Evolutionary conservation across 2,888 invertebrate species (phyloP).

Genomic region (Muschampia staudingeri): DNA sequence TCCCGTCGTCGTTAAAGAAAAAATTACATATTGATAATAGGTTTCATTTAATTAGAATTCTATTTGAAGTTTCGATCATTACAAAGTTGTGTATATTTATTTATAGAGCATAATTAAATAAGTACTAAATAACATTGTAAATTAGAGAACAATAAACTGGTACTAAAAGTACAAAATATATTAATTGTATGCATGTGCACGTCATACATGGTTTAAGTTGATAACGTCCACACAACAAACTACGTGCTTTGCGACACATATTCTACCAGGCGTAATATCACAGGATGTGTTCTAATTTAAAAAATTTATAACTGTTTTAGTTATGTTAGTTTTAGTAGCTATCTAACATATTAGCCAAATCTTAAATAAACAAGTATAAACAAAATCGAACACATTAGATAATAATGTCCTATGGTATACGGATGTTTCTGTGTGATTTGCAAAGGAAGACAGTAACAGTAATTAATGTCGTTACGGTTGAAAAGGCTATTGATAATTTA

Average conservation of each 20-base stretch:
- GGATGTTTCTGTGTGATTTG: not conserved
- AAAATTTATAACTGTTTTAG: too few relatives aligned
- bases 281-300: not conserved
- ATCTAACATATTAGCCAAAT: too few relatives aligned
- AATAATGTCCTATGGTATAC: not conserved
- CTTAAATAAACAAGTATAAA: not conserved
- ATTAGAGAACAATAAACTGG: not conserved
- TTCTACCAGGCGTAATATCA: not conserved
- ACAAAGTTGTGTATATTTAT: not conserved
- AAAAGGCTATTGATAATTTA: not conserved
- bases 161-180: not conserved
- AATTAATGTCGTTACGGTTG: not conserved
- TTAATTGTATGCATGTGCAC: not conserved
- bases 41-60: not conserved
- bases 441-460: not conserved
- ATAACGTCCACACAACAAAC: not conserved
- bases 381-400: not conserved
- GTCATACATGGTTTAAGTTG: conserved; percentile 1
- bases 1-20: conserved; percentile 12
- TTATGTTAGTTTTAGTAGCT: too few relatives aligned
- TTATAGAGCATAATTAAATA: not conserved
- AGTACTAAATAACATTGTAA: not conserved
- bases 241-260: not conserved
- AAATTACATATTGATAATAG: conserved; percentile 25
- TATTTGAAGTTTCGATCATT: not conserved